Base-by-base conservation (phyloP, 2,113 vertebrate genomes). In the Podilymbus podiceps region DNA sequence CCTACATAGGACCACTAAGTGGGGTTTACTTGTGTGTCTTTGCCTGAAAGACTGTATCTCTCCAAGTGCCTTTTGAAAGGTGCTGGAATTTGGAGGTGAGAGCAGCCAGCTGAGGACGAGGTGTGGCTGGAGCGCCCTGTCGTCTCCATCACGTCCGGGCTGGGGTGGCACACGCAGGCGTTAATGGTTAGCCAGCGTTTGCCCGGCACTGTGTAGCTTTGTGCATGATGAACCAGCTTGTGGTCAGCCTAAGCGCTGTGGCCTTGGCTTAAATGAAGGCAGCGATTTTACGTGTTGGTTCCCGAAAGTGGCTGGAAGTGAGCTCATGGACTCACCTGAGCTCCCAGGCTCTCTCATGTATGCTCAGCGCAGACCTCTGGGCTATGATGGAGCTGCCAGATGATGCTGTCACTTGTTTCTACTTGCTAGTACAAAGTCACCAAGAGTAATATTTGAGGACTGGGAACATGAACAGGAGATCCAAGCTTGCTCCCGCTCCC, bases 171-270 rank as follows among this genome's bases (percentile, higher is more conserved):
- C 11, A 6, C 7, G 30, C 30, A 74, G 50, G 30, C 40, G 60
- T 50, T 33, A 33, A 6, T 0, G 0, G 17, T 9, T 56, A 68
- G 72, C 33, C 85, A 55, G 67, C 4, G 5, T 24, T 9, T 1
- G 5, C 58, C 23, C 21, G 19, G 52, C 80, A 24, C 56, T 13
- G 46, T 6, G 4, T 35, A 47, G 47, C 42, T 88, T 33, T 27
- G 33, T 35, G 21, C 0, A 0, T 12, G 31, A 19, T 0, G 1
- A 38, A 22, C 22, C 50, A 64, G 38, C 33, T 13, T 17, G 64
- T 56, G 60, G 40, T 42, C 49, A 92, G 49, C 47, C 24, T 21
- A 12, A 56, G 44, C 38, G 30, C 40, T 75, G 47, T 1, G 2
- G 58, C 23, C 66, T 79, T 56, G 0, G 0, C 66, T 47, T 66